These are phyloP conservation scores for Okapia johnstoni DNA, from an alignment of 2,113 vertebrate genomes.

Conservation along the genomic window DNA sequence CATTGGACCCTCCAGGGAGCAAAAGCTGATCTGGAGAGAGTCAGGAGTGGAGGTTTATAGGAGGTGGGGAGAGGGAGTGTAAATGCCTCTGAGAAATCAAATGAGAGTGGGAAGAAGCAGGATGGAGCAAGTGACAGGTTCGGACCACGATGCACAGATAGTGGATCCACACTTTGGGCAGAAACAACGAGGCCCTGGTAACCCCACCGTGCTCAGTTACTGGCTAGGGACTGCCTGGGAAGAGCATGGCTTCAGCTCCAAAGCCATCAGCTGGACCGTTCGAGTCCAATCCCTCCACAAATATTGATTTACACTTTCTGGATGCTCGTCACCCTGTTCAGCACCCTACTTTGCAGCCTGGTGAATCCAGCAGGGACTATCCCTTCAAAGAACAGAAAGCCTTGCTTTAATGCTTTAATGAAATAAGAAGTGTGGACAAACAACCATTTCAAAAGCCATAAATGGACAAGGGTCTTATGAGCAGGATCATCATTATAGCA, in stretches of 20 bases:
- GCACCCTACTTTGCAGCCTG: background rate
- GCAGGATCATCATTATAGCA: background rate
- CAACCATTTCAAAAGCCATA: background rate
- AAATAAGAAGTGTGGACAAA: background rate
- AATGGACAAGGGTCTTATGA: background rate
- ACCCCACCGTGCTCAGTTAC: background rate
- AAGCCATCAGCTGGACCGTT: background rate
- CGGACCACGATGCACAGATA: background rate
- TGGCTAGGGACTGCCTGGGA: background rate
- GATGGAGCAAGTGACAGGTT: background rate
- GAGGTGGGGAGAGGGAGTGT: background rate
- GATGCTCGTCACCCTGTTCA: background rate
- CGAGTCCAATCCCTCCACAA: background rate
- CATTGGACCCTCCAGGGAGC: background rate
- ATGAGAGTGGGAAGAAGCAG: background rate
- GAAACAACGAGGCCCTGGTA: background rate
- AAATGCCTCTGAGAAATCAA: background rate
- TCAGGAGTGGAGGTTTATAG: background rate
- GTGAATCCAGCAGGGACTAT: background rate
- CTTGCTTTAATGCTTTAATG: background rate
- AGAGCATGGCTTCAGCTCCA: background rate
- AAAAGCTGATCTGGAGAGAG: background rate
- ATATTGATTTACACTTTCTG: background rate
- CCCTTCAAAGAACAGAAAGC: background rate
- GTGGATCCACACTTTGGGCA: background rate